Conservation (phyloP, 2,888 invertebrate species). For the Dromius quadrimaculatus region DNA sequence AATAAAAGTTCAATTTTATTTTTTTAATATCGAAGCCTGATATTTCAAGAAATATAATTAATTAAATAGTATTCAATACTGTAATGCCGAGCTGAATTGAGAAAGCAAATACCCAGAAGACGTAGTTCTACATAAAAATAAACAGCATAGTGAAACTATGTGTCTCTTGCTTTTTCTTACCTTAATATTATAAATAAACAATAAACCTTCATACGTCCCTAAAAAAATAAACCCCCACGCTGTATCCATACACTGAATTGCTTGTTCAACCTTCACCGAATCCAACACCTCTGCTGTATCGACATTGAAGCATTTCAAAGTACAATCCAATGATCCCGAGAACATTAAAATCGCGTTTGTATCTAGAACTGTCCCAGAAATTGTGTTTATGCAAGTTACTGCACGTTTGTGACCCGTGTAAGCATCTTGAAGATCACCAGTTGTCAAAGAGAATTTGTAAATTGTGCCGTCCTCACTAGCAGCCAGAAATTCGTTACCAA, state of each 20-base stretch:
- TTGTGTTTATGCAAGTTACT: slow-evolving; percentile 38
- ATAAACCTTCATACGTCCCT: slow-evolving; percentile 79
- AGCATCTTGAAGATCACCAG: slow-evolving; percentile 60
- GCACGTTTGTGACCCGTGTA: slow-evolving; percentile 61
- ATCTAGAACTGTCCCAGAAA: slow-evolving; percentile 1
- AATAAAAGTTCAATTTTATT: too few relatives aligned
- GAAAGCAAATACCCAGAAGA: too few relatives aligned
- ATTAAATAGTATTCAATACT: too few relatives aligned
- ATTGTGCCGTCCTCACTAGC: slow-evolving; percentile 64
- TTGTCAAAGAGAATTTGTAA: slow-evolving; percentile 62
- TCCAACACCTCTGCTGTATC: slow-evolving; percentile 70
- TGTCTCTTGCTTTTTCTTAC: slow-evolving; percentile 69
- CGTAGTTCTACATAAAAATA: too few relatives aligned
- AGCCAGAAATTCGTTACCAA: slow-evolving; percentile 61
- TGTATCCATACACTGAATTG: slow-evolving; percentile 81
- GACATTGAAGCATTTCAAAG: slow-evolving; percentile 73
- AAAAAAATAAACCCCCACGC: slow-evolving; percentile 80
- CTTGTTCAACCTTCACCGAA: slow-evolving; percentile 71
- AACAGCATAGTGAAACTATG: slow-evolving; percentile 63
- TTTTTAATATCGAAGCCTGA: too few relatives aligned
- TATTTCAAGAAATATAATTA: too few relatives aligned
- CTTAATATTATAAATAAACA: slow-evolving; percentile 77
- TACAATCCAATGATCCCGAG: slow-evolving; percentile 74
- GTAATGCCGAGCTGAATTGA: too few relatives aligned
- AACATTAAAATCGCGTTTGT: slow-evolving; percentile 63